These are phyloP conservation scores for Spodoptera litura DNA, from an alignment of 1,140 invertebrate genomes.

Conservation along the genomic window DNA sequence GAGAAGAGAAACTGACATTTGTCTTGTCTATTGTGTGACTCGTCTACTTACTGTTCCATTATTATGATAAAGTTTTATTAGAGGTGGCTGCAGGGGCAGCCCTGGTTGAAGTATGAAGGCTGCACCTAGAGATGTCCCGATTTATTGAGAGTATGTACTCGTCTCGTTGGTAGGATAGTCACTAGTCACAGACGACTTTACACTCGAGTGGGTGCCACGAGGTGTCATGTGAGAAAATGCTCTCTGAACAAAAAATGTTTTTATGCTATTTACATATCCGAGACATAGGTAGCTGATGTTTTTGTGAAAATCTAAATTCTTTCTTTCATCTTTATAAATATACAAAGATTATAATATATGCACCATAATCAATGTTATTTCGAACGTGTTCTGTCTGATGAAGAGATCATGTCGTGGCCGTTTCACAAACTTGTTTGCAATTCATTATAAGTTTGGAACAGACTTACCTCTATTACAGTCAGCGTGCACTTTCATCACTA, in stretches of 20 bases:
- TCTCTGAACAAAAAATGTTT: not conserved
- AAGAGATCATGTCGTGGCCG: slow-evolving; percentile 29
- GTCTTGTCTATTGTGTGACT: slow-evolving; percentile 56
- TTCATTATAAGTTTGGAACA: slow-evolving; percentile 48
- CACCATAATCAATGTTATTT: not conserved
- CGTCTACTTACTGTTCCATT: slow-evolving; percentile 41
- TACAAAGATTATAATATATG: not conserved
- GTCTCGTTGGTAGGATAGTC: slow-evolving; percentile 12
- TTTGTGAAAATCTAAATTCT: too few relatives aligned
- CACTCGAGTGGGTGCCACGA: slow-evolving; percentile 3
- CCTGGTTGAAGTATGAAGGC: slow-evolving; percentile 5
- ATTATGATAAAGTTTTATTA: slow-evolving; percentile 45
- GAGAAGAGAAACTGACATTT: slow-evolving; percentile 59
- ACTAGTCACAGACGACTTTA: slow-evolving; percentile 7
- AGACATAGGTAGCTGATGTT: not conserved
- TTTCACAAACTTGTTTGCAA: slow-evolving; percentile 40
- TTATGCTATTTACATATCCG: too few relatives aligned
- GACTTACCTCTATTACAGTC: slow-evolving; percentile 40
- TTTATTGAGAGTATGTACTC: slow-evolving; percentile 38
- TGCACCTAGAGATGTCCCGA: slow-evolving; percentile 31
- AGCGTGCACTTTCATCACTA: slow-evolving; percentile 35
- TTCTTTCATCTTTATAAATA: too few relatives aligned
- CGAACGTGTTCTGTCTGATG: slow-evolving; percentile 29
- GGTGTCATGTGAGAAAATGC: slow-evolving; percentile 2
- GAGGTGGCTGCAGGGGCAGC: slow-evolving; percentile 10